Base-by-base conservation (phyloP, 1,140 invertebrate species). In the Cydia amplana region DNA sequence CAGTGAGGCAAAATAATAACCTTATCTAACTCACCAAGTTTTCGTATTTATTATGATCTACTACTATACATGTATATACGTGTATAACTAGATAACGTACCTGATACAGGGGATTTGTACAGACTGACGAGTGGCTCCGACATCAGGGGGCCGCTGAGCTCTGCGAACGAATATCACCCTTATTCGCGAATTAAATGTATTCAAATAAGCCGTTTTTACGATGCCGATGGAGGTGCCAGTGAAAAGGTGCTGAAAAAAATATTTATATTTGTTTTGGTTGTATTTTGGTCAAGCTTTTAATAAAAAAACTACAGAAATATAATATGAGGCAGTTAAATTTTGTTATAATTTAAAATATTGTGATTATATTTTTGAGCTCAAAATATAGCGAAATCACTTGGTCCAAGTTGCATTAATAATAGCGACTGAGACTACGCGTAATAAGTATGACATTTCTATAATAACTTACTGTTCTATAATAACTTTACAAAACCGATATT, bases 21-120 rank as follows among this genome's bases (percentile, higher is more conserved):
- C 49, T 51, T 51, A 16, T 51, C 16, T 51, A 51, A 3, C 46
- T 49, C 1, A 51, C 49, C 49, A 51, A 51, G n/a, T n/a, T 0
- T 49, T 43, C 40, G 9, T 43, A 43, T 10, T 4, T 43, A 43
- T 12, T 10, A 49, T 49, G 16, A 49, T 49, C n/a, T n/a, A 49
- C 14, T 49, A 49, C 16, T 32, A n/a, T n/a, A n/a, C 46, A n/a
- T 10, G 46, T 49, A 49, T n/a, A 49, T n/a, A 10, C 40, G 1
- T 12, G 40, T 12, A 43, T 2, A 14, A 3, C 5, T 0, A 51
- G 49, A 51, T 43, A 75, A 65, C 76, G 7, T 91, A 92, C 90
- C 90, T 92, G 90, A 87, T 84, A 92, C 82, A 75, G 90, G 90
- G 81, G 90, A 91, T 88, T 91, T 92, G 85, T 90, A 91, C 78